phyloP scores from a whole-genome alignment of 2,797 vertebrate genomes.

The Neopelma chrysocephalum region DNA sequence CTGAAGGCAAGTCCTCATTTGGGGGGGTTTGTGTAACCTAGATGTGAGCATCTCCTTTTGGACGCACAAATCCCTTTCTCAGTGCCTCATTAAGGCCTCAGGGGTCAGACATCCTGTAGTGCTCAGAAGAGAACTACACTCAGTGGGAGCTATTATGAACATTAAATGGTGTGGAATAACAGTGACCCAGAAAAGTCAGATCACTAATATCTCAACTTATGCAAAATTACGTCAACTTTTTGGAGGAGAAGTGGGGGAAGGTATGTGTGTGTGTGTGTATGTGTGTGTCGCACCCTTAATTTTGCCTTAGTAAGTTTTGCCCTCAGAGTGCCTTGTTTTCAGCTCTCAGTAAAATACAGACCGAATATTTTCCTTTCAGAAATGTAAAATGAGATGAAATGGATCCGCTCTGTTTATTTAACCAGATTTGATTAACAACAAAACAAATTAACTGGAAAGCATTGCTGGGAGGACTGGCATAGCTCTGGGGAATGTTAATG shows the following conservation, averaged over 20 bases:
- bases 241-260: not conserved
- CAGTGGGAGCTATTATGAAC: not conserved
- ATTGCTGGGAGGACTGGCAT: not conserved
- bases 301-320: not conserved
- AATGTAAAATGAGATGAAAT: not conserved
- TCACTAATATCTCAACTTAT: not conserved
- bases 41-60: not conserved
- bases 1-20: not conserved
- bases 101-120: not conserved
- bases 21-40: not conserved
- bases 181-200: constrained; percentile 21
- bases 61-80: not conserved
- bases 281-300: not conserved
- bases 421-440: not conserved
- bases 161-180: constrained; percentile 8
- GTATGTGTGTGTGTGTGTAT: no score
- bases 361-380: not conserved
- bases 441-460: not conserved
- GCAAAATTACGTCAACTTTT: not conserved
- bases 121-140: not conserved
- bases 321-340: not conserved
- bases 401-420: not conserved
- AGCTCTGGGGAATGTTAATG: not conserved
- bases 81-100: not conserved
- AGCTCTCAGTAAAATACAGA: not conserved